phyloP scores from a whole-genome alignment of 1,140 invertebrate species.

The Drosophila neocordata region DNA sequence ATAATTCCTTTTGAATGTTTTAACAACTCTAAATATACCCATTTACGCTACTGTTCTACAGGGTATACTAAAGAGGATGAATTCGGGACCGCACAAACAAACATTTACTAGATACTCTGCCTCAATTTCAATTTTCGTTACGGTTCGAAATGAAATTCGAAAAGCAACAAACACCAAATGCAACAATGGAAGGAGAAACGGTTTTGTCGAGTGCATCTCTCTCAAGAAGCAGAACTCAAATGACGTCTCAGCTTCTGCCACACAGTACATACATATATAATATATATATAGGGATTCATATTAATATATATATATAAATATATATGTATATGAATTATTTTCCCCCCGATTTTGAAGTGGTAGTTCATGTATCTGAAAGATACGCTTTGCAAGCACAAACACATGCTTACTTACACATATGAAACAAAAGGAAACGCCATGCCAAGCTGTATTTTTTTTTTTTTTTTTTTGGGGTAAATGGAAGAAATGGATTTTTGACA shows the following conservation, averaged over 20 bases:
- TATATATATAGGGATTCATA: background rate
- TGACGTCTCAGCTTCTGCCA: conserved; percentile 40
- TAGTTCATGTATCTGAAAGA: conserved; percentile 80
- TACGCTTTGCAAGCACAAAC: conserved; percentile 72
- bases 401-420: conserved; percentile 35
- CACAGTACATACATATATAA: conserved; percentile 46
- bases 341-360: conserved; percentile 72
- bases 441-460: conserved; percentile 52
- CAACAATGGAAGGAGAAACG: conserved; percentile 34
- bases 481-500: conserved; percentile 83
- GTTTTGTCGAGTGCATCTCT: conserved; percentile 61
- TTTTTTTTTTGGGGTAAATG: conserved; percentile 56
- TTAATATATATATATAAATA: conserved; percentile 23
- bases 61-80: conserved; percentile 6
- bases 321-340: conserved; percentile 15
- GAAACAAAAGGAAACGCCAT: conserved; percentile 66
- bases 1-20: too few species aligned
- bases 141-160: conserved; percentile 49
- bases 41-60: too few species aligned
- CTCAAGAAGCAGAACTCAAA: conserved; percentile 62
- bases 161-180: conserved; percentile 28
- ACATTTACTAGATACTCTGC: conserved; percentile 71
- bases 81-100: conserved; percentile 60
- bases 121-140: conserved; percentile 67
- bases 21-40: too few species aligned